Conservation (phyloP, 2,797 vertebrate genomes). For the Momotus momota region DNA sequence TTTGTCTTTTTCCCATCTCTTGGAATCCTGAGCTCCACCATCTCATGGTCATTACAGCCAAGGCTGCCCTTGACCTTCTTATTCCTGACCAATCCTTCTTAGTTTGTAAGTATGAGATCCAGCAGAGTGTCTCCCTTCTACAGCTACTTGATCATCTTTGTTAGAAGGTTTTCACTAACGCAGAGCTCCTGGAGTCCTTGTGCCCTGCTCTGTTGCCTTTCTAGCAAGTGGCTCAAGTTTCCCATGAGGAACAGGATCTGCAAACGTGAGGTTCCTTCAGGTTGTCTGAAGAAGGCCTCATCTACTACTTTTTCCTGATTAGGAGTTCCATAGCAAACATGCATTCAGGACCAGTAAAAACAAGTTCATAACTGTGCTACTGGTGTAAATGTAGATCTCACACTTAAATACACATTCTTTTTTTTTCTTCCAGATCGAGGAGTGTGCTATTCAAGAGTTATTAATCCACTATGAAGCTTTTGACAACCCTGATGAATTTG, state of each 20-base stretch:
- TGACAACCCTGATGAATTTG: conserved; percentile 94
- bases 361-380: background rate
- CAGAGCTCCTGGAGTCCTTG: background rate
- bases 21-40: background rate
- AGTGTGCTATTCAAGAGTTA: conserved; percentile 94
- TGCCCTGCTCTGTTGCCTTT: background rate
- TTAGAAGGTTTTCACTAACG: background rate
- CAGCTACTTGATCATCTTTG: background rate
- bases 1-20: background rate
- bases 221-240: background rate
- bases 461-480: conserved; percentile 88
- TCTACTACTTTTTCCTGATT: background rate
- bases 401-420: background rate
- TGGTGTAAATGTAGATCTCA: background rate
- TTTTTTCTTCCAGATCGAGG: conserved; percentile 88
- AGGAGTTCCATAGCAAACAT: background rate
- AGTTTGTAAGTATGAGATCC: background rate
- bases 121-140: background rate
- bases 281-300: background rate
- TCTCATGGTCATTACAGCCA: background rate
- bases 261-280: background rate
- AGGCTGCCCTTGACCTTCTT: background rate
- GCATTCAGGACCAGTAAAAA: background rate
- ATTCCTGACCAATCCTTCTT: background rate
- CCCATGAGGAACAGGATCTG: background rate